Evolutionary conservation across 2,113 vertebrate genomes (phyloP), one percentile per base, ranked within the genome.

Genomic region (Rhea americana): DNA sequence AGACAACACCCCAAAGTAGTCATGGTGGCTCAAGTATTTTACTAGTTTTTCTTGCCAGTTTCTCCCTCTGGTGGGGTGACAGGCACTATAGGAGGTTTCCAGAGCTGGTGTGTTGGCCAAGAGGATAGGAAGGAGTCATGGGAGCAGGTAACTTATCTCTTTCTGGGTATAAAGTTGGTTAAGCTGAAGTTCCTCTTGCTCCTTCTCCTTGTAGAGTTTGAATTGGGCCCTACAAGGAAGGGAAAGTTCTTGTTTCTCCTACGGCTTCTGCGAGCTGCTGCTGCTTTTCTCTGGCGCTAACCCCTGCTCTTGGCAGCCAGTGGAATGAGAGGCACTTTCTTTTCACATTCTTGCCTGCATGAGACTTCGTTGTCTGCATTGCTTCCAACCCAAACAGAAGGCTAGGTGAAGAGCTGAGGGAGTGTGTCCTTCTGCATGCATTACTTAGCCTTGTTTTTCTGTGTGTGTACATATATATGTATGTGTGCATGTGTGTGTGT

Each of bases 261-360:
- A 73, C 82, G 94, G 87, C 90, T 94, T 59, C 80, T 89, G 93
- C 28, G 87, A 62, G 80, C 67, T 79, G 73, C 87, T 90, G 70
- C 63, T 72, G 62, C 88, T 95, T 25, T 88, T 83, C 48, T 93
- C 51, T 91, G 72, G 63, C 72, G 91, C 94, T 96, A 96, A 93
- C 87, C 35, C 56, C 51, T 76, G 76, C 86, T 95, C 43, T 11
- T 75, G 82, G 88, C 67, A 96, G 76, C 62, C 93, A 86, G 82
- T 93, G 67, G 59, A 92, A 95, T 80, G 80, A 93, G 72, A 89
- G 41, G 37, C 89, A 53, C 53, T 94, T 93, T 47, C 41, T 76
- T 93, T 92, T 90, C 63, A 67, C 83, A 9, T 83, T 71, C 72
- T 92, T 85, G 70, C 77, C 61, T 96, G 96, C 90, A 85, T 77